phyloP scores from a whole-genome alignment of 1,140 invertebrate species.

The Pogonomyrmex californicus region DNA sequence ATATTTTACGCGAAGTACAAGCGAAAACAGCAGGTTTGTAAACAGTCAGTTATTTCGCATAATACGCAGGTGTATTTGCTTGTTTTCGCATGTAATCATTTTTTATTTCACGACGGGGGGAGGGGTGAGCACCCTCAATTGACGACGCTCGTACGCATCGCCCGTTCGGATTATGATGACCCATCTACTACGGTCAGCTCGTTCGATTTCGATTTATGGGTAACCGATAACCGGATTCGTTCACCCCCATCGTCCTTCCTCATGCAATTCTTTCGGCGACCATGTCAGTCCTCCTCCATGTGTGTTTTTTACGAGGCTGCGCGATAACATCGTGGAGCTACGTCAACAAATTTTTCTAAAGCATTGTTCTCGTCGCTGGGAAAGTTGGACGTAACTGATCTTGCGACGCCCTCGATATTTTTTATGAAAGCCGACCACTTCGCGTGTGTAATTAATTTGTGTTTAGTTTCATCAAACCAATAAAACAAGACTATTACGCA shows the following conservation, averaged over 20 bases:
- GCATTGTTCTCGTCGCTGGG: slow-evolving; percentile 1
- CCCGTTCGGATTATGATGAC: slow-evolving; percentile 74
- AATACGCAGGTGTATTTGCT: not conserved
- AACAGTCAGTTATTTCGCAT: not conserved
- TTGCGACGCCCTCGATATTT: not conserved
- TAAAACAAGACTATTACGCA: not conserved
- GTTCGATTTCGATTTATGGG: slow-evolving; percentile 77
- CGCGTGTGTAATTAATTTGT: not conserved
- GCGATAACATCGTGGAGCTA: slow-evolving; percentile 57
- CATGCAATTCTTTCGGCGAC: slow-evolving; percentile 28
- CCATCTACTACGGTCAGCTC: slow-evolving; percentile 74
- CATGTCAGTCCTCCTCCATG: slow-evolving; percentile 50
- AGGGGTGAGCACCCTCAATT: slow-evolving; percentile 59
- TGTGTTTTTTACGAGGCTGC: slow-evolving; percentile 70
- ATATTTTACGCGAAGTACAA: not conserved
- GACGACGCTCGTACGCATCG: slow-evolving; percentile 64
- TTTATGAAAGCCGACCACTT: not conserved
- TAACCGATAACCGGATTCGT: slow-evolving; percentile 76
- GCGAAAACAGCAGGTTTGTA: not conserved
- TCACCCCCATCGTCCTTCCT: slow-evolving; percentile 30
- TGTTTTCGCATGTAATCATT: not conserved
- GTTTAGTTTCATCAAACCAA: not conserved
- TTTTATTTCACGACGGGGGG: slow-evolving; percentile 39
- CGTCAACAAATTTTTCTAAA: slow-evolving; percentile 58
- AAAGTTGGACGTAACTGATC: slow-evolving; percentile 21